Evolutionary conservation across 2,888 invertebrate genomes (phyloP), one percentile per base, ranked within the genome.

Genomic region (Carterocephalus palaemon): DNA sequence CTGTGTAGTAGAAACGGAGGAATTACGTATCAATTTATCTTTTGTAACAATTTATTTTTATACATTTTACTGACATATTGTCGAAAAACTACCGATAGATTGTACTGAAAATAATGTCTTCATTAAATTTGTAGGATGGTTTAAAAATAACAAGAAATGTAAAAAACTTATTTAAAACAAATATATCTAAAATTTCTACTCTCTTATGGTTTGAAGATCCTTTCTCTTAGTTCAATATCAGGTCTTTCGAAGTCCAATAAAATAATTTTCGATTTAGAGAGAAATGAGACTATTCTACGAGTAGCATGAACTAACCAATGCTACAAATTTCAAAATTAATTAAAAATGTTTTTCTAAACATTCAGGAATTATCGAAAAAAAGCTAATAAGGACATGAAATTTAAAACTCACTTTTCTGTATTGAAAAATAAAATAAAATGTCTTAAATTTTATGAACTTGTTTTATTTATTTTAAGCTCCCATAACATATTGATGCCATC

Each of bases 21-120:
- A 61, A 60, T 60, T 57, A 63, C 67, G 45, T 45, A 45, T 17
- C 45, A 28, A 37, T 45, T 37, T 45, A 31, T 37, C 67, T 64
- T 68, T 70, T 75, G 73, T 76, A 78, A 71, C 71, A 15, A 33
- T 68, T 75, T 75, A 77, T 80, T 81, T 83, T 81, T 80, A 79
- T 81, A 82, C 75, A 82, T 71, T 75, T 79, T 76, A 73, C 62
- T 77, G 77, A 83, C 82, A 69, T 76, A 69, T 75, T 80, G 80
- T 82, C 81, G 72, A 80, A 78, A 81, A 81, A 81, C 78, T 74
- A 43, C 43, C 36, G 31, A 54, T 74, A 78, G 38, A 70, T 56
- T 70, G 34, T 67, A 59, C 74, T 71, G 26, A 65, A 48, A 41
- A 51, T 56, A 56, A 59, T 66, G 59, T 64, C 29, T 22, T 33